Base-by-base conservation (phyloP, 2,797 vertebrate genomes). In the Tokudaia tokunoshimensis region DNA sequence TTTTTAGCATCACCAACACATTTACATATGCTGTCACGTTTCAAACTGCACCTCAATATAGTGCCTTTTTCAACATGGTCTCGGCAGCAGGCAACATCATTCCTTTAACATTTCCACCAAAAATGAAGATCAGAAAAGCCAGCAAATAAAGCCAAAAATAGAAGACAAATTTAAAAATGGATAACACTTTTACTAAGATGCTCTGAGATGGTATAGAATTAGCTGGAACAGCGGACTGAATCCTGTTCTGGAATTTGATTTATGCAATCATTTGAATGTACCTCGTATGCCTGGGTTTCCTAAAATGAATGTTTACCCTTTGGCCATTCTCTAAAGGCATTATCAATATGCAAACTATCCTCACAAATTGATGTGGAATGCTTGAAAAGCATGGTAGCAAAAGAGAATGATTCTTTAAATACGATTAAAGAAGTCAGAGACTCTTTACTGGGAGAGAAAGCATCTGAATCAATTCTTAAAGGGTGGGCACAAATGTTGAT, bases 1-100 rank as follows among this genome's bases (percentile, higher is more conserved):
- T 98, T 98, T 98, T 98, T 98, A 98, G 98, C 97, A 97, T 98
- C 98, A 98, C 98, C 98, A 98, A 98, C 98, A 92, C 98, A 98
- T 98, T 98, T 98, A 98, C 98, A 98, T 98, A 98, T 95, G 97
- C 98, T 98, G 98, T 98, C 98, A 98, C 97, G 97, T 98, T 98
- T 98, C 98, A 98, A 97, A 98, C 98, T 97, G 97, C 98, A 97
- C 98, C 98, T 98, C 98, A 98, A 98, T 98, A 98, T 96, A 98
- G 97, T 98, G 98, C 97, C 98, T 96, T 97, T 94, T 97, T 97
- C 91, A 96, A 97, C 98, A 98, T 98, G 98, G 98, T 98, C 98
- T 98, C 96, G 0, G 26, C 65, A 98, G 97, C 97, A 98, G 97
- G 97, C 98, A 97, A 97, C 98, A 97, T 95, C 97, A 94, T 97